These are phyloP conservation scores for Xestia c-nigrum DNA, from an alignment of 2,888 invertebrate species.

Conservation along the genomic window DNA sequence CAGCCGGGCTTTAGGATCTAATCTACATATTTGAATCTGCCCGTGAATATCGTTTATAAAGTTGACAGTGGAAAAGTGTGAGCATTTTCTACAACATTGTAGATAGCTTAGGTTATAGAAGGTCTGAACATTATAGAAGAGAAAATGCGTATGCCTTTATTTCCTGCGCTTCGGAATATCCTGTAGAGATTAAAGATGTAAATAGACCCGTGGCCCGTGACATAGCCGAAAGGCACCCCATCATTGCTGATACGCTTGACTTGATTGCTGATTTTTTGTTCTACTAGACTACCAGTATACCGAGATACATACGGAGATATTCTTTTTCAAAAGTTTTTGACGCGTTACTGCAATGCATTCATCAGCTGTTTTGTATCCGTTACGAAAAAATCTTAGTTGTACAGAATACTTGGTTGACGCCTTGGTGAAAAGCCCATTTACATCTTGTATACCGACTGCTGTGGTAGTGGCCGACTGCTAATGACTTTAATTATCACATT, in stretches of 20 bases:
- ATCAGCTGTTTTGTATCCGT: too few species aligned
- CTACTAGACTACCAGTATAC: too few species aligned
- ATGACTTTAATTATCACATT: not conserved
- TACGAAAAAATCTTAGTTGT: too few species aligned
- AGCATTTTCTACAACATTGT: conserved; percentile 11
- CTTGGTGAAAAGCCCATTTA: not conserved
- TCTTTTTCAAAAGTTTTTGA: too few species aligned
- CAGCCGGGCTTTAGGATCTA: conserved; percentile 50
- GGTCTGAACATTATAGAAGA: not conserved
- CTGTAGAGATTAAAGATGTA: not conserved
- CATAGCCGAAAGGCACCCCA: too few species aligned
- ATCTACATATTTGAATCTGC: conserved; percentile 60
- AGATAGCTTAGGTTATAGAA: not conserved
- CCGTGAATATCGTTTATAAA: conserved; percentile 45
- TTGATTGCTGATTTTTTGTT: too few species aligned
- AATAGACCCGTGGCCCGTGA: not conserved
- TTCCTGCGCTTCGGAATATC: not conserved
- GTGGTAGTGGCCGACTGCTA: not conserved
- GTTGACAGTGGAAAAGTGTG: conserved; percentile 28
- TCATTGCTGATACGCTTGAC: too few species aligned
- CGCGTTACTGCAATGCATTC: too few species aligned
- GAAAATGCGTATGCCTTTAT: not conserved
- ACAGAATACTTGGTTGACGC: not conserved
- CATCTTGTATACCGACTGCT: not conserved
- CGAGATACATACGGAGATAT: too few species aligned